Evolutionary conservation across 2,113 vertebrate genomes (phyloP), one percentile per base, ranked within the genome.

Genomic region (Empidonax traillii): DNA sequence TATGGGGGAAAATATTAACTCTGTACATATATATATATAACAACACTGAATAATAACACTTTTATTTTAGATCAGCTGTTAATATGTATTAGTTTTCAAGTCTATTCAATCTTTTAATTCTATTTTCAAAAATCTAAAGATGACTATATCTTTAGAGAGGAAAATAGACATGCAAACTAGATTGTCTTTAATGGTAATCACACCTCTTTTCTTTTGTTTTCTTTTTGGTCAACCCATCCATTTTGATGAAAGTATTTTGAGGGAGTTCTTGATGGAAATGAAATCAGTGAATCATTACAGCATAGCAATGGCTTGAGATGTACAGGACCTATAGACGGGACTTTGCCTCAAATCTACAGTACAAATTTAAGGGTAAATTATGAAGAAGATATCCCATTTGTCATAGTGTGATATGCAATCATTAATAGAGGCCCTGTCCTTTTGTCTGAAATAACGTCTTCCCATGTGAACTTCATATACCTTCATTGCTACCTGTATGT

Each of bases 341-440:
- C 96, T 94, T 97, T 98, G 97, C 97, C 93, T 97, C 98, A 98
- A 97, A 91, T 98, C 98, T 98, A 97, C 98, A 97, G 94, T 97
- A 95, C 97, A 96, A 97, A 96, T 96, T 97, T 98, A 97, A 96
- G 98, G 98, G 98, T 99, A 98, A 98, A 96, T 91, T 68, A 91
- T 53, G 43, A 91, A 97, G 95, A 96, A 92, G 94, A 93, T 96
- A 95, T 97, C 95, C 96, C 91, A 95, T 97, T 94, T 97, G 95
- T 96, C 93, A 92, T 90, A 91, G 66, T 92, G 97, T 97, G 94
- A 58, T 96, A 94, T 46, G 82, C 65, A 94, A 9, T 71, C 95
- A 96, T 96, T 87, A 90, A 95, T 81, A 86, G 92, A 95, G 95
- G 92, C 94, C 92, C 79, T 96, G 90, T 96, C 93, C 87, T 94